phyloP scores from a whole-genome alignment of 2,113 vertebrate genomes.

The Colius striatus region DNA sequence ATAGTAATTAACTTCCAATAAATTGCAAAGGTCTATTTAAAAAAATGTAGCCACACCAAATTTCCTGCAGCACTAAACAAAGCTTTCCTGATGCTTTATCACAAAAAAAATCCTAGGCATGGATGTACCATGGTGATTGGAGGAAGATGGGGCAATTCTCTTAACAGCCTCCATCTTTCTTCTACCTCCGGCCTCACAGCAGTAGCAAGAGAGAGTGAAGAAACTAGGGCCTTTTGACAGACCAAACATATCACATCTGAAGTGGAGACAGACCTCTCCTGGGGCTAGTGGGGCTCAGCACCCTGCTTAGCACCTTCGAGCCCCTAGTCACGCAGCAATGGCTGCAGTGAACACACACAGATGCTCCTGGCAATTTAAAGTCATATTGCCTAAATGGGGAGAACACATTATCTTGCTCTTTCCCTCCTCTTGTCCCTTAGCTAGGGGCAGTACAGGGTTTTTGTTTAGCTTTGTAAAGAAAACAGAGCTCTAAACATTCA shows the following conservation, averaged over 20 bases:
- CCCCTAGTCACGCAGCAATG: rapidly evolving
- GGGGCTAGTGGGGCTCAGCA: background rate
- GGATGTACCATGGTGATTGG: rapidly evolving
- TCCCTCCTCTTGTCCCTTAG: background rate
- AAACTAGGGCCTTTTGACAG: background rate
- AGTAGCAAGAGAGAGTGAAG: background rate
- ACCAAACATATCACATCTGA: background rate
- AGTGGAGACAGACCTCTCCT: background rate
- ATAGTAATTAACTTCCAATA: background rate
- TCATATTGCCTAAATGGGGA: rapidly evolving
- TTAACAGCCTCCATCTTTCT: background rate
- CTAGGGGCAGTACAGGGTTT: background rate
- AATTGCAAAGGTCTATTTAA: background rate
- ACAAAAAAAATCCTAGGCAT: background rate
- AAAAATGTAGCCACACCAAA: background rate
- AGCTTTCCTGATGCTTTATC: background rate
- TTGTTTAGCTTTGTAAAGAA: background rate
- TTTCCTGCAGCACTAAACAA: background rate
- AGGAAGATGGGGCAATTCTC: background rate
- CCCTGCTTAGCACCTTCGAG: rapidly evolving
- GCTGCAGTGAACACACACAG: background rate
- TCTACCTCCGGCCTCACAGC: rapidly evolving
- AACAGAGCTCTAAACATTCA: background rate
- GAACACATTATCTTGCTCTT: background rate
- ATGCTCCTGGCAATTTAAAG: rapidly evolving